Evolutionary conservation across 2,888 invertebrate species (phyloP).

Genomic region (Leucoma salicis): DNA sequence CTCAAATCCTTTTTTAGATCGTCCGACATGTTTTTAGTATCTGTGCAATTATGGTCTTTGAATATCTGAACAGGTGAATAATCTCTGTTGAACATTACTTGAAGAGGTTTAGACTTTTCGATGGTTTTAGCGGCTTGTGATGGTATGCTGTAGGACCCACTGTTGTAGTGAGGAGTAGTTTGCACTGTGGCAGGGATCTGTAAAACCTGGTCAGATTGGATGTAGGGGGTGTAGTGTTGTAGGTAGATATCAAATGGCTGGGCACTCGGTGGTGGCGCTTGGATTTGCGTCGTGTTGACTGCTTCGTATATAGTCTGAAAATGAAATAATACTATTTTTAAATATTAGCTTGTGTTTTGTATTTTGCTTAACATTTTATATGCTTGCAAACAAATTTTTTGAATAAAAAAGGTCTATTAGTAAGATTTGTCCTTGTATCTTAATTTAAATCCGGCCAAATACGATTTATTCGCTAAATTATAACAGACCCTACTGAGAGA

Average conservation of each 20-base stretch:
- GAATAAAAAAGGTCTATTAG: no score
- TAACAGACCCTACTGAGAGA: no score
- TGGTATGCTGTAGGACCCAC: conserved; percentile 23
- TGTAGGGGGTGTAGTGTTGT: conserved; percentile 46
- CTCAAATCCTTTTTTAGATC: conserved; percentile 41
- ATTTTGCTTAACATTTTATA: no score
- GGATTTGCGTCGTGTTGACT: conserved; percentile 19
- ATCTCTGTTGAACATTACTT: conserved; percentile 44
- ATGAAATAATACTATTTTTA: no score
- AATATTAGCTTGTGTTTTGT: no score
- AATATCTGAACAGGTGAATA: conserved; percentile 59
- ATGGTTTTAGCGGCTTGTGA: conserved; percentile 9
- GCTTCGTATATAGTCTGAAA: conserved; percentile 14
- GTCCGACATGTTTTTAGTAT: conserved; percentile 33
- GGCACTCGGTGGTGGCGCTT: conserved; percentile 16
- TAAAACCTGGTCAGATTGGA: conserved; percentile 15
- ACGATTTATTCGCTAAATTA: no score
- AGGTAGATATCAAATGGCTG: conserved; percentile 54
- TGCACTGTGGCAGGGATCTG: conserved; percentile 35
- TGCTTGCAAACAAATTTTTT: no score
- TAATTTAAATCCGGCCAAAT: no score
- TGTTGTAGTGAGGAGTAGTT: conserved; percentile 31
- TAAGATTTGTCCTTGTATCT: no score
- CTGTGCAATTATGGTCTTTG: conserved; percentile 64
- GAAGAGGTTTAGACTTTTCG: conserved; percentile 42